A percentile compares a stretch with the other conserved stretches of the same genome.
phyloP scores from a whole-genome alignment of 2,888 invertebrate genomes.

The Stenodema calcarata region DNA sequence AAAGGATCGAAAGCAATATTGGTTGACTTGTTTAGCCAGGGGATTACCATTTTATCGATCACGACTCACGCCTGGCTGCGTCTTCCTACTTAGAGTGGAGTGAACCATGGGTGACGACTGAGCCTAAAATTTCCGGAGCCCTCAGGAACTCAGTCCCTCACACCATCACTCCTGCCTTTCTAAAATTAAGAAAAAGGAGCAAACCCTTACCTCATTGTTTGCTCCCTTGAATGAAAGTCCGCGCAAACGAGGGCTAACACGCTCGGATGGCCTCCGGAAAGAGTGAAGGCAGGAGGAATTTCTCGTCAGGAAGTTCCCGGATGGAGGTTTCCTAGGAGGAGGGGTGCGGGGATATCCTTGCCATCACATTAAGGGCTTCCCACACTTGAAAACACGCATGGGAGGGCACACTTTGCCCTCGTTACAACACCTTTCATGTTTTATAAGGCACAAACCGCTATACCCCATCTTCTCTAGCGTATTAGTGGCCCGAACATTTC shows the following conservation, averaged over 20 bases:
- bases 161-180: not conserved
- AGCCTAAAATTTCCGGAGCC: not conserved
- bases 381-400: slow-evolving; percentile 4
- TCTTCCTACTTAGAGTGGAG: not conserved
- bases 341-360: not conserved
- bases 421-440: slow-evolving; percentile 21
- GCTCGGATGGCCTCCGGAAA: not conserved
- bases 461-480: not conserved
- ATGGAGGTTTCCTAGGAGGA: not conserved
- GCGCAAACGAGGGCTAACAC: slow-evolving; percentile 1
- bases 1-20: too few species aligned
- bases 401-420: slow-evolving; percentile 14
- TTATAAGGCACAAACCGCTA: slow-evolving; percentile 4
- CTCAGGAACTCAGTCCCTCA: not conserved
- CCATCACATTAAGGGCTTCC: slow-evolving; percentile 10
- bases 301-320: not conserved
- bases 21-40: not conserved
- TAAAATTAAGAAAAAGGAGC: too few species aligned
- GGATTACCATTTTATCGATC: not conserved
- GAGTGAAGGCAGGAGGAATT: not conserved
- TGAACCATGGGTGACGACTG: not conserved
- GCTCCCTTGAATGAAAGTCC: slow-evolving; percentile 15
- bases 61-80: not conserved
- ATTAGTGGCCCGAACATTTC: not conserved
- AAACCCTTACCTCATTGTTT: slow-evolving; percentile 20